A percentile compares a stretch with the other conserved stretches of the same genome.
Evolutionary conservation across 2,888 invertebrate species (phyloP).

Genomic region (Apodemia duryi): DNA sequence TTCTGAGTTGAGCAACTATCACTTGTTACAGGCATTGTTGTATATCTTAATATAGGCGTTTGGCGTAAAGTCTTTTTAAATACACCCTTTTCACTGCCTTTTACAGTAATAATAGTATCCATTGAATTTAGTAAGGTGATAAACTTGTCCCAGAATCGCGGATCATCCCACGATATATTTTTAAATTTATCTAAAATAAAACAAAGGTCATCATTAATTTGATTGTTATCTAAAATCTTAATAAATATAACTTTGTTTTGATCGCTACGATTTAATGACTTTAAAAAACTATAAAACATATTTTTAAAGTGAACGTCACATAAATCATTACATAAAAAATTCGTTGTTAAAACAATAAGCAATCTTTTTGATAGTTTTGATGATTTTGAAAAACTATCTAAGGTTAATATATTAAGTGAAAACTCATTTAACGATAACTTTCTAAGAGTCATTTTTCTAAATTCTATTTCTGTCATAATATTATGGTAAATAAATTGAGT

Average conservation of each 20-base stretch:
- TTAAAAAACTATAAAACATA: constrained; percentile 72
- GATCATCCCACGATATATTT: constrained; percentile 86
- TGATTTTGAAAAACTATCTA: constrained; percentile 70
- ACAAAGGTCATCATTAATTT: constrained; percentile 69
- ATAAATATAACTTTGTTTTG: constrained; percentile 70
- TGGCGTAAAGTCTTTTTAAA: constrained; percentile 75
- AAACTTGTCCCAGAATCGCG: constrained; percentile 92
- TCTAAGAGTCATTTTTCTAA: constrained; percentile 84
- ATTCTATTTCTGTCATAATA: constrained; percentile 86
- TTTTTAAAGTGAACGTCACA: constrained; percentile 73
- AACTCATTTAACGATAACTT: constrained; percentile 83
- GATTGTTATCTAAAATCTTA: constrained; percentile 67
- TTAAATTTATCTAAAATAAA: constrained; percentile 78
- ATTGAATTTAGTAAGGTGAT: constrained; percentile 87
- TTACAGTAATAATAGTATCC: constrained; percentile 73
- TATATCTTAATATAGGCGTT: constrained; percentile 74
- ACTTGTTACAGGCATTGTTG: constrained; percentile 77
- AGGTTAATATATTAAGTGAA: constrained; percentile 80
- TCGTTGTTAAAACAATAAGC: constrained; percentile 80
- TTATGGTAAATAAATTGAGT: constrained; percentile 83
- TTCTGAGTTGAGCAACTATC: constrained; percentile 77
- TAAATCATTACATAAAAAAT: constrained; percentile 69
- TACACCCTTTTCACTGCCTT: constrained; percentile 65
- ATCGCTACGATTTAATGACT: constrained; percentile 67
- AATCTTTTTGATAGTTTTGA: constrained; percentile 73